Evolutionary conservation across 1,140 invertebrate species (phyloP), one percentile per base, ranked within the genome.

Genomic region (Venustaconcha ellipsiformis): DNA sequence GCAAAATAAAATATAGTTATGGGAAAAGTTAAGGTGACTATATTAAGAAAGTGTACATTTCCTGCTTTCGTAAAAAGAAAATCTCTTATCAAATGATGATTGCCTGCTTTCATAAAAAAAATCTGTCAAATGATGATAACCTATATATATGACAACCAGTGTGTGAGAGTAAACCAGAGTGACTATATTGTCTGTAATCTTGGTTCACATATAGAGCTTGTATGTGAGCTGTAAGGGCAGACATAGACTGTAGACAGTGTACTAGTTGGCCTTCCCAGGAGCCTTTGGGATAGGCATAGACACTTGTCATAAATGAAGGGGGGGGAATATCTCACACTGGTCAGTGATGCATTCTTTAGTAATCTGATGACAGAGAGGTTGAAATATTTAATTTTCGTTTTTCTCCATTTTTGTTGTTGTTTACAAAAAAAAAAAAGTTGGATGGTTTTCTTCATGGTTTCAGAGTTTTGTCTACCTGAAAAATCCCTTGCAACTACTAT

Each of bases 301-400:
- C 15, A 17, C 26, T 20, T 12, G 17, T 20, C 15, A 30, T n/a
- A 20, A n/a, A n/a, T 15, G 48, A 26, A 56, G 37, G 70, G 70
- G 62, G 57, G 56, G 66, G 48, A n/a, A 15, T 17, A 30, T 20
- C 73, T 59, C 37, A 20, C 57, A 71, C n/a, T 67, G 69, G 58
- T 72, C 59, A 15, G 23, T 77, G 75, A 77, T 20, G 14, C 14
- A 26, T 60, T 88, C 83, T 90, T 90, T 90, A 88, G 88, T 90
- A 90, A 90, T 89, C 89, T 89, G 88, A 90, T 79, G 75, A 70
- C 72, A 75, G 60, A 75, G 60, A 62, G 18, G 57, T 64, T 56
- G 23, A 55, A 48, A 48, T 48, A 48, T 11, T 48, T 48, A 48
- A 48, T 8, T 48, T 48, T 48, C 6, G 0, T 8, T 48, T 48